These are phyloP conservation scores for Protodeltote pygarga DNA, from an alignment of 2,888 invertebrate genomes.

Conservation along the genomic window DNA sequence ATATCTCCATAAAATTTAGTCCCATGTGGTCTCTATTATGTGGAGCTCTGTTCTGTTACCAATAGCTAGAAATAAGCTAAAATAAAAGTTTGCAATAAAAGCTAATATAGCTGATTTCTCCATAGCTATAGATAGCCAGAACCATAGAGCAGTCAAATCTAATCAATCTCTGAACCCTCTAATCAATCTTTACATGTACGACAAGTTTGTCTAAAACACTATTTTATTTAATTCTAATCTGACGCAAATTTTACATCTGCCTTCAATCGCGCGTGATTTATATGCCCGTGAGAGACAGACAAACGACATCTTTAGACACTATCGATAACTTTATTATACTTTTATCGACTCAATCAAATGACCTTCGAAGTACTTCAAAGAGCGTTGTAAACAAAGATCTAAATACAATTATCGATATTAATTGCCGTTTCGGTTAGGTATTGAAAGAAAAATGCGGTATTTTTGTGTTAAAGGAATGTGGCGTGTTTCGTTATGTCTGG, in stretches of 20 bases:
- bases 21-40: no score
- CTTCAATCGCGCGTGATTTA: constrained; percentile 26
- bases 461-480: not conserved
- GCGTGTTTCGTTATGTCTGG: not conserved
- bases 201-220: constrained; percentile 14
- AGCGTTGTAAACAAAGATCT: constrained; percentile 22
- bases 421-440: constrained; percentile 7
- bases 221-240: constrained; percentile 1
- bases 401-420: constrained; percentile 35
- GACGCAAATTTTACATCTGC: constrained; percentile 18
- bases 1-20: no score
- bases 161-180: constrained; percentile 3
- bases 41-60: not conserved
- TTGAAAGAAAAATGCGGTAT: constrained; percentile 2
- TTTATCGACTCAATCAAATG: constrained; percentile 1
- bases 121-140: not conserved
- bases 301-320: constrained; percentile 19
- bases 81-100: not conserved
- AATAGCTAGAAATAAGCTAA: not conserved
- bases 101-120: not conserved
- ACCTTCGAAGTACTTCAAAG: constrained; percentile 31
- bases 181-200: constrained; percentile 2
- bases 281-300: constrained; percentile 22
- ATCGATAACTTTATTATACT: constrained; percentile 29
- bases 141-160: constrained; percentile 5